These are phyloP conservation scores for Apotomis betuletana DNA, from an alignment of 2,888 invertebrate species.

Conservation along the genomic window DNA sequence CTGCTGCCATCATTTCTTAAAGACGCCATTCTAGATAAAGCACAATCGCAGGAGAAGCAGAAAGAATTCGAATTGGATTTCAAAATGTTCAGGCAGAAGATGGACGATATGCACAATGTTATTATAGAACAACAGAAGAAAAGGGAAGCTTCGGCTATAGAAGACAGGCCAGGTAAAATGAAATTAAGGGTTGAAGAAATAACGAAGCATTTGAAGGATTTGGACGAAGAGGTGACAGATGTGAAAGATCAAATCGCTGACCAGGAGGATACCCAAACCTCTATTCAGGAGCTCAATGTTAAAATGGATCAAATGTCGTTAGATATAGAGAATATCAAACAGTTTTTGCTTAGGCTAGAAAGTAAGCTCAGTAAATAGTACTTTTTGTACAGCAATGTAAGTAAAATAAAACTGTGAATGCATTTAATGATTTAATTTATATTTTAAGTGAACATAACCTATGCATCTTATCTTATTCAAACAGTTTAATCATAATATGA, in stretches of 20 bases:
- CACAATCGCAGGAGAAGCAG: constrained; percentile 68
- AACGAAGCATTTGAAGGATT: constrained; percentile 60
- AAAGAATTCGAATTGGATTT: constrained; percentile 66
- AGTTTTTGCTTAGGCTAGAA: constrained; percentile 66
- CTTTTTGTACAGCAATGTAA: constrained; percentile 6
- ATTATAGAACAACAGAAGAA: constrained; percentile 57
- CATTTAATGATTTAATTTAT: background rate
- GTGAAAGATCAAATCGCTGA: constrained; percentile 61
- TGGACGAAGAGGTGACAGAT: constrained; percentile 63
- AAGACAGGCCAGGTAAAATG: constrained; percentile 45
- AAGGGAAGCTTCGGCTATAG: constrained; percentile 46
- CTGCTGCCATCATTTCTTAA: constrained; percentile 67
- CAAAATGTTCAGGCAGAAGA: constrained; percentile 61
- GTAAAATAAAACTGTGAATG: constrained; percentile 5
- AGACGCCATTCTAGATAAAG: constrained; percentile 73
- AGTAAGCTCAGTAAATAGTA: constrained; percentile 55
- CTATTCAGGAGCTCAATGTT: constrained; percentile 62
- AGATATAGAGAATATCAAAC: constrained; percentile 68
- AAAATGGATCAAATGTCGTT: constrained; percentile 72
- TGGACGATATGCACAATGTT: constrained; percentile 69
- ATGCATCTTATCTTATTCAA: no score
- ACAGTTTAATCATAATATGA: no score
- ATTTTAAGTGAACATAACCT: no score
- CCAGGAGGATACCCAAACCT: constrained; percentile 58
- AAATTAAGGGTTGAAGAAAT: constrained; percentile 62